A percentile compares a stretch with the other conserved stretches of the same genome.
phyloP scores from a whole-genome alignment of 2,113 vertebrate species.

The Aegithalos caudatus region DNA sequence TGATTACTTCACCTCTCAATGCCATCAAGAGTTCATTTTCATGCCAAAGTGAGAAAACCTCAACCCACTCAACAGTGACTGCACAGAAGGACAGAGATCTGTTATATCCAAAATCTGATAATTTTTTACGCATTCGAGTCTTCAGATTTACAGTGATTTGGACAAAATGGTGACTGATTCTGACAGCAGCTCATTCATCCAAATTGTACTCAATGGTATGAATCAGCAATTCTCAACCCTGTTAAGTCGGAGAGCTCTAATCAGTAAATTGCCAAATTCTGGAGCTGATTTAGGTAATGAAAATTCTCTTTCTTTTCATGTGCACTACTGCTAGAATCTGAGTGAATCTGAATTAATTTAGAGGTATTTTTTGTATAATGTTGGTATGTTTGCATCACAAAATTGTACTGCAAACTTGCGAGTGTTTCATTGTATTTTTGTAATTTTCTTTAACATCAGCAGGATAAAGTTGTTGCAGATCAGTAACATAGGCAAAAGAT shows the following conservation, averaged over 20 bases:
- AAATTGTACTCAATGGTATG: not conserved
- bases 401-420: not conserved
- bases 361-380: not conserved
- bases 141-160: not conserved
- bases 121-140: not conserved
- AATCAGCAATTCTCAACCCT: not conserved
- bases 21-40: not conserved
- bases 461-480: not conserved
- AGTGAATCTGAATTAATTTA: not conserved
- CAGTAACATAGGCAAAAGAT: not conserved
- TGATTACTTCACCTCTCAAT: not conserved
- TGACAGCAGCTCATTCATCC: not conserved
- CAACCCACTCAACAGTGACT: not conserved
- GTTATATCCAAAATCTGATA: not conserved
- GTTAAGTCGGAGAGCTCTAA: not conserved
- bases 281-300: not conserved
- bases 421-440: not conserved
- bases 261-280: not conserved
- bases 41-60: not conserved
- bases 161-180: not conserved
- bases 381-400: not conserved
- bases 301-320: not conserved
- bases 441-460: not conserved
- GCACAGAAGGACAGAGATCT: not conserved
- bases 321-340: not conserved